Base-by-base conservation (phyloP, 2,113 vertebrate genomes). In the Anoura caudifer region DNA sequence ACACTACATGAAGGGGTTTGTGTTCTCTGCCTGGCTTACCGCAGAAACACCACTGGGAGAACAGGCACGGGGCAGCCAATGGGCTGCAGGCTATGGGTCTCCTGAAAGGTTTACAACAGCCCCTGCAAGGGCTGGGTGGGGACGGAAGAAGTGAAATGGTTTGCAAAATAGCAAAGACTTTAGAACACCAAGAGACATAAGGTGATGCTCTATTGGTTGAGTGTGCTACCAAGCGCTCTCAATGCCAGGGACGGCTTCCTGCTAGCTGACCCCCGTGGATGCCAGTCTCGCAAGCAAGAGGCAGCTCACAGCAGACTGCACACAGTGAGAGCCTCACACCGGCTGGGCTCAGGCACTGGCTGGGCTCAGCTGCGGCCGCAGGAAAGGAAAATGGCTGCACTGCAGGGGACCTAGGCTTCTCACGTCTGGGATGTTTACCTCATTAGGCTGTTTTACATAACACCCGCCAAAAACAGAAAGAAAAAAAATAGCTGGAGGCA, bases 391-490 rank as follows among this genome's bases (percentile, higher is more conserved):
- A 84, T 43, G 94, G 95, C 92, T 94, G 95, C 47, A 0, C 95
- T 24, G 70, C 93, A 94, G 95, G 94, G 90, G 50, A n/a, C 38
- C 45, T 7, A 38, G 70, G 79, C 67, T 38, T 19, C 90, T 54
- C 56, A 77, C 5, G 65, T 73, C 92, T 95, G 65, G 36, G 65
- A 92, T 95, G 96, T 95, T 97, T 85, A 97, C 94, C 84, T 97
- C 96, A 87, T 96, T 95, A 96, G 83, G 41, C 76, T 50, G 41
- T 56, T 97, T 95, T 95, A 85, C 80, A 77, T 95, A 96, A 96
- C 59, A 81, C 72, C 81, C 90, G 87, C 80, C 96, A 95, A 96
- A 95, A 95, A 43, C 70, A 93, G 10, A 61, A 76, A 54, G 28
- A 38, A 33, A 65, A 75, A 52, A 83, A 91, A 75, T 50, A 96